phyloP scores from a whole-genome alignment of 2,113 vertebrate genomes.

The Clinocottus analis region DNA sequence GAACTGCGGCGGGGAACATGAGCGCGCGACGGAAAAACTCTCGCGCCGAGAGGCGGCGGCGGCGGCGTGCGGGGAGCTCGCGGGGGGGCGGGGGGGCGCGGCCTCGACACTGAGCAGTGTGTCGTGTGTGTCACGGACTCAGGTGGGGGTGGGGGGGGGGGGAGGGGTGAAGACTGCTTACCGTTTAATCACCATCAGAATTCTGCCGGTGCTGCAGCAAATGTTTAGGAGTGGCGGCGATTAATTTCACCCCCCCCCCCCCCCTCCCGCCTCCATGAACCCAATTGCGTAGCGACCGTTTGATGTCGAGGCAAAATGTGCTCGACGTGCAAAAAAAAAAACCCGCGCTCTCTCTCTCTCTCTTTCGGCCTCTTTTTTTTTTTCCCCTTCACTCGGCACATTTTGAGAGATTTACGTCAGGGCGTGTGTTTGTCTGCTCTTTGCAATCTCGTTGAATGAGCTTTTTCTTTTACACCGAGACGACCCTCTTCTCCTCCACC shows the following conservation, averaged over 20 bases:
- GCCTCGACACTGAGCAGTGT: too few relatives aligned
- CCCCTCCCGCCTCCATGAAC: too few relatives aligned
- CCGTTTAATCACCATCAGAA: constrained; percentile 69
- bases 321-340: constrained; percentile 69
- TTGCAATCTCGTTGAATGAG: constrained; percentile 73
- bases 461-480: constrained; percentile 50
- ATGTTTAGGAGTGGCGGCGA: constrained; percentile 74
- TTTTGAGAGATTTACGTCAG: constrained; percentile 72
- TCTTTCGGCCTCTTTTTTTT: constrained; percentile 17
- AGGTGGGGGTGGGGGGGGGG: too few relatives aligned
- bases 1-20: constrained; percentile 49
- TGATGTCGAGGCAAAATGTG: constrained; percentile 72
- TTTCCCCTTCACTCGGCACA: constrained; percentile 9
- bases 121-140: too few relatives aligned
- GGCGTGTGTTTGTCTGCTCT: constrained; percentile 44
- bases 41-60: too few relatives aligned
- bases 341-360: constrained; percentile 20
- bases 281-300: constrained; percentile 51
- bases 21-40: constrained; percentile 45
- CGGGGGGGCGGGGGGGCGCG: too few relatives aligned
- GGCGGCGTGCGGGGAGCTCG: constrained; percentile 40
- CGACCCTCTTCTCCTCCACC: constrained; percentile 61
- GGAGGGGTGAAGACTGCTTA: constrained; percentile 44
- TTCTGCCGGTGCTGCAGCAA: constrained; percentile 54
- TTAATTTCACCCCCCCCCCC: constrained; percentile 53